Conservation (phyloP, 1,140 invertebrate species). For the Panagrolaimus sp. region DNA sequence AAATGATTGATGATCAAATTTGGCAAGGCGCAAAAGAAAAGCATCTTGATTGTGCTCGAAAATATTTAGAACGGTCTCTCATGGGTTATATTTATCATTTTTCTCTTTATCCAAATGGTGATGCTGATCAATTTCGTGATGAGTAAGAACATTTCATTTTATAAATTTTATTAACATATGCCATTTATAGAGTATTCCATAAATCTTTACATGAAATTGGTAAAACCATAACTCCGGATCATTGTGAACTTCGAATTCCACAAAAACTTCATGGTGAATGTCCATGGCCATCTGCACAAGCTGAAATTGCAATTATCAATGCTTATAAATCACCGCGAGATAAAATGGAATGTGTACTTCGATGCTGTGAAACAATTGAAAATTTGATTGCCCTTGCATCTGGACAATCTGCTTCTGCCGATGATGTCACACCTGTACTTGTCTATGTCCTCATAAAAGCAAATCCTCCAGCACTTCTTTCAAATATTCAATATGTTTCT, state of each 20-base stretch:
- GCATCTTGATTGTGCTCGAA: conserved; percentile 67
- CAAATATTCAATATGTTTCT: conserved; percentile 90
- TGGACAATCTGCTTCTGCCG: conserved; percentile 86
- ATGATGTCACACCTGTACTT: conserved; percentile 90
- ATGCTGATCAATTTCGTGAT: conserved; percentile 85
- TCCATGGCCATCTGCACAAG: conserved; percentile 93
- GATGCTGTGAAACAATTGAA: conserved; percentile 82
- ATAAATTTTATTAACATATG: conserved; percentile 23
- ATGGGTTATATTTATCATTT: conserved; percentile 84
- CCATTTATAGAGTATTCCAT: conserved; percentile 48
- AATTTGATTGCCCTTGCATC: conserved; percentile 66
- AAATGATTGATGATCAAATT: conserved; percentile 69
- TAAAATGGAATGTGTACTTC: conserved; percentile 79
- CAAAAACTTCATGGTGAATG: conserved; percentile 77
- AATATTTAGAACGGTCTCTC: conserved; percentile 64
- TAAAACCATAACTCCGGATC: conserved; percentile 36
- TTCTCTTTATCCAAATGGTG: conserved; percentile 91
- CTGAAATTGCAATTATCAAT: conserved; percentile 81
- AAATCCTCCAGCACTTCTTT: conserved; percentile 87
- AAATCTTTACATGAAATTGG: conserved; percentile 42
- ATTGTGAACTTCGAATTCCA: conserved; percentile 49
- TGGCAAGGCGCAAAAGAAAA: conserved; percentile 76
- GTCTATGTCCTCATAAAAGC: conserved; percentile 82
- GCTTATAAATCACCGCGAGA: conserved; percentile 88
- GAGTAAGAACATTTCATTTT: conserved; percentile 66